Evolutionary conservation across 30 jellyfish, hydroid and myxozoan genomes (phyloP).

Genomic region (Calvadosia cruxmelitensis): DNA sequence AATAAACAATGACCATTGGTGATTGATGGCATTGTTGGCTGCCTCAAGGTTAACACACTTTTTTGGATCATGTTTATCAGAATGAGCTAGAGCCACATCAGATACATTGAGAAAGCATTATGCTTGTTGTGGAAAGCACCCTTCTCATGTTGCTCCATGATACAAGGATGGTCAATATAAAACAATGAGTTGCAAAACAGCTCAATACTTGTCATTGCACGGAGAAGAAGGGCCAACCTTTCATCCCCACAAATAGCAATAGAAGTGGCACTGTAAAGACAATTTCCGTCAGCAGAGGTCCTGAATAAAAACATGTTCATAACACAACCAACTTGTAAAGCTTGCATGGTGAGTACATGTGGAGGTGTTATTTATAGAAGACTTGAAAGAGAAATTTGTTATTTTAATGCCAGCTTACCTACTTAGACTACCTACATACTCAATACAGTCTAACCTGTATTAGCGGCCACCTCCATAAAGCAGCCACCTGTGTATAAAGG

Average conservation of each 20-base stretch:
- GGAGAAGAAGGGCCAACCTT: constrained; percentile 2
- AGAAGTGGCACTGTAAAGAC: constrained; percentile 21
- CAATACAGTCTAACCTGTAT: too few species aligned
- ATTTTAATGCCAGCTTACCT: too few species aligned
- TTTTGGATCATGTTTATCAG: not conserved
- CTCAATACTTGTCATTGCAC: constrained; percentile 26
- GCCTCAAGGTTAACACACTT: constrained; percentile 16
- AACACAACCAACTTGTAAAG: too few species aligned
- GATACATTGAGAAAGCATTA: constrained; percentile 8
- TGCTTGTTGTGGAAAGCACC: not conserved
- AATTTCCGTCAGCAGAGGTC: constrained; percentile 19
- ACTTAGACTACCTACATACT: too few species aligned
- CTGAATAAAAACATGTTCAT: not conserved
- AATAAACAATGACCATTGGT: constrained; percentile 15
- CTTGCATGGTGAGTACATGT: too few species aligned
- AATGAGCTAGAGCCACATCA: not conserved
- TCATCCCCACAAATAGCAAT: not conserved
- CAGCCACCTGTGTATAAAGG: too few species aligned
- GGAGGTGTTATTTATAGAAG: too few species aligned
- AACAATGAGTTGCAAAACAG: constrained; percentile 1
- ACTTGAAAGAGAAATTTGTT: too few species aligned
- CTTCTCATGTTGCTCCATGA: not conserved
- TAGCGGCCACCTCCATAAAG: too few species aligned
- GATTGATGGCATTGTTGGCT: not conserved
- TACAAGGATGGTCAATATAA: constrained; percentile 20